Conservation (phyloP, 2,797 vertebrate species). For the Anguilla pacifica region DNA sequence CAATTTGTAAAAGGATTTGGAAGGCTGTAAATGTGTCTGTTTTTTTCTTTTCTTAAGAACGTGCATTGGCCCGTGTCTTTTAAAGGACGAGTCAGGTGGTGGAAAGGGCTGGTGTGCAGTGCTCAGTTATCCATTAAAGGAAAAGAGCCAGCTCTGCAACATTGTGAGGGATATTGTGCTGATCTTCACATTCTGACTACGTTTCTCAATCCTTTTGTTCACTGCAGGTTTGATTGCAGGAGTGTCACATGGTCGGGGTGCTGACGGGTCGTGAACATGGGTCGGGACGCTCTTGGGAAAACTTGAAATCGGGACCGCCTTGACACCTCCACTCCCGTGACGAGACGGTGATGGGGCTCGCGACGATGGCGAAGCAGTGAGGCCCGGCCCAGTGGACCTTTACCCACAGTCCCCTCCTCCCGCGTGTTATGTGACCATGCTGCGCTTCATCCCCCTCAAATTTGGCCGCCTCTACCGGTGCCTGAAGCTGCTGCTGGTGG, state of each 20-base stretch:
- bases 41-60: slow-evolving; percentile 47
- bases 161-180: slow-evolving; percentile 40
- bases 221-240: slow-evolving; percentile 60
- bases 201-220: slow-evolving; percentile 37
- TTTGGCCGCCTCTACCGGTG: slow-evolving; percentile 94
- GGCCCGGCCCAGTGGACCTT: background rate
- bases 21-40: slow-evolving; percentile 53
- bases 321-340: slow-evolving; percentile 41
- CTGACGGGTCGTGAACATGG: slow-evolving; percentile 62
- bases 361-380: slow-evolving; percentile 56
- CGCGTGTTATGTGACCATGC: slow-evolving; percentile 77
- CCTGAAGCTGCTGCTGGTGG: slow-evolving; percentile 89
- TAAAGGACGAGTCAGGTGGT: slow-evolving; percentile 39
- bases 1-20: slow-evolving; percentile 63
- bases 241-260: slow-evolving; percentile 41
- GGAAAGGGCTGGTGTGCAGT: slow-evolving; percentile 41
- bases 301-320: slow-evolving; percentile 56
- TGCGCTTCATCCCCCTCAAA: slow-evolving; percentile 81
- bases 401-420: slow-evolving; percentile 31
- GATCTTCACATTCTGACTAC: background rate
- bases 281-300: slow-evolving; percentile 56
- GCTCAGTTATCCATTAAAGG: slow-evolving; percentile 37
- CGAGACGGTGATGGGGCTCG: slow-evolving; percentile 52
- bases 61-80: slow-evolving; percentile 32
- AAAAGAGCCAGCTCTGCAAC: slow-evolving; percentile 35